Percentiles rank a stretch among this genome's conserved stretches.
Conservation (phyloP, 2,888 invertebrate genomes). For the Aspidiotus rigidus region DNA sequence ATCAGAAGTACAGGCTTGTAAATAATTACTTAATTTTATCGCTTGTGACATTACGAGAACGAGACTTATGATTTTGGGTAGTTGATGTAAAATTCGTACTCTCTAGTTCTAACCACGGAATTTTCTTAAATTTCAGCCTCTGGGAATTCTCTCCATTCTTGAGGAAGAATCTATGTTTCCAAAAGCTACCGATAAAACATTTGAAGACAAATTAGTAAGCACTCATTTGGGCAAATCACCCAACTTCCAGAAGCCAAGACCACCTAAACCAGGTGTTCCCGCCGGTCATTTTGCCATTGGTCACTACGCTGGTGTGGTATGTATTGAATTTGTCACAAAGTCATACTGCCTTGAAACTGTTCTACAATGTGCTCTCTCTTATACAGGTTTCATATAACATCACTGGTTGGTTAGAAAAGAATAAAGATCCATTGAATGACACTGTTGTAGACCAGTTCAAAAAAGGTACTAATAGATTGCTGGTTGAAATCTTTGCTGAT, state of each 20-base stretch:
- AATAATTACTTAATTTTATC: too few species aligned
- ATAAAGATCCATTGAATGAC: constrained; percentile 99
- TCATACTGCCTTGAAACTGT: not conserved
- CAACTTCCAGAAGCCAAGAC: constrained; percentile 92
- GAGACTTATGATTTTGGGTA: too few species aligned
- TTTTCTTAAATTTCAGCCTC: constrained; percentile 59
- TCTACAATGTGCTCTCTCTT: not conserved
- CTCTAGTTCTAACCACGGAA: too few species aligned
- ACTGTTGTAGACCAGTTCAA: constrained; percentile 96
- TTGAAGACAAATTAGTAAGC: constrained; percentile 96
- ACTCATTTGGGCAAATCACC: constrained; percentile 99
- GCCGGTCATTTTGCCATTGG: constrained; percentile 98
- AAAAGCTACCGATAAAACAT: constrained; percentile 97
- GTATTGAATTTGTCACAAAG: constrained; percentile 43
- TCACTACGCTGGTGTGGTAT: constrained; percentile 97
- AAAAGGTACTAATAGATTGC: constrained; percentile 76
- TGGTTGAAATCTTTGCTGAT: constrained; percentile 87
- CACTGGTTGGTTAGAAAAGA: constrained; percentile 99
- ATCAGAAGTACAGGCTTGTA: too few species aligned
- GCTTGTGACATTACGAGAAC: too few species aligned
- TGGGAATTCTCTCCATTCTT: constrained; percentile 99
- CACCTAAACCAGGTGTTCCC: constrained; percentile 93
- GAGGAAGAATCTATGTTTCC: constrained; percentile 99
- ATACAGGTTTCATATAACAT: constrained; percentile 92
- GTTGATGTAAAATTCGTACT: too few species aligned